phyloP scores from a whole-genome alignment of 2,797 vertebrate species.

The Varecia variegata region DNA sequence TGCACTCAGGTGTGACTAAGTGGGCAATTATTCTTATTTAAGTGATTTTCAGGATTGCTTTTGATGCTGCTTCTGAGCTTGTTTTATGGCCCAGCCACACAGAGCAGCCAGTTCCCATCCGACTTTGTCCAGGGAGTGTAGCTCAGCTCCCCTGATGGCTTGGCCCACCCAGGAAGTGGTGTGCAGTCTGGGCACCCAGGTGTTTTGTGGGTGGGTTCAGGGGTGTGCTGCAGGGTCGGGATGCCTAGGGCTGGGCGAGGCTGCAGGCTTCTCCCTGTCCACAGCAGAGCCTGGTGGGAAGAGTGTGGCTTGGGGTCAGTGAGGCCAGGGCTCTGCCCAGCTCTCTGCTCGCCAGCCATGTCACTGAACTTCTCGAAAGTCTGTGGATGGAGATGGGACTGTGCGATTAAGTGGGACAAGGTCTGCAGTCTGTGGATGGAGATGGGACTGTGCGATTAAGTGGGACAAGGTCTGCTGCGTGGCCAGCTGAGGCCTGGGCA shows the following conservation, averaged over 20 bases:
- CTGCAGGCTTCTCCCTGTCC: background rate
- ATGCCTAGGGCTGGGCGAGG: no score
- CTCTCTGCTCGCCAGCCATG: background rate
- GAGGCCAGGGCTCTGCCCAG: background rate
- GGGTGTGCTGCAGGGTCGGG: background rate
- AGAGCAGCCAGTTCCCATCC: background rate
- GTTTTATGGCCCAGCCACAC: background rate
- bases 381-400: background rate
- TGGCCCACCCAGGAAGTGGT: rapidly evolving
- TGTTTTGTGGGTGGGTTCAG: background rate
- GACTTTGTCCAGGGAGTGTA: background rate
- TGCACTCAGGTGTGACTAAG: conserved; percentile 66
- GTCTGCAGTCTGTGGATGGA: no score
- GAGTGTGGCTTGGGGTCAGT: background rate
- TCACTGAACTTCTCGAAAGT: background rate
- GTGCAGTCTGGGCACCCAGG: rapidly evolving
- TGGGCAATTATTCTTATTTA: conserved; percentile 68
- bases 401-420: background rate
- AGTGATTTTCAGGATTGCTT: conserved; percentile 55
- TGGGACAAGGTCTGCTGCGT: background rate
- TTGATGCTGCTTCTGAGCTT: background rate
- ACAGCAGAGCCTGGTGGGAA: background rate
- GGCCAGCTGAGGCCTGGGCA: background rate
- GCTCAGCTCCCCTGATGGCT: background rate
- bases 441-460: background rate